Evolutionary conservation across 2,113 vertebrate species (phyloP).

Genomic region (Tachysurus fulvidraco): DNA sequence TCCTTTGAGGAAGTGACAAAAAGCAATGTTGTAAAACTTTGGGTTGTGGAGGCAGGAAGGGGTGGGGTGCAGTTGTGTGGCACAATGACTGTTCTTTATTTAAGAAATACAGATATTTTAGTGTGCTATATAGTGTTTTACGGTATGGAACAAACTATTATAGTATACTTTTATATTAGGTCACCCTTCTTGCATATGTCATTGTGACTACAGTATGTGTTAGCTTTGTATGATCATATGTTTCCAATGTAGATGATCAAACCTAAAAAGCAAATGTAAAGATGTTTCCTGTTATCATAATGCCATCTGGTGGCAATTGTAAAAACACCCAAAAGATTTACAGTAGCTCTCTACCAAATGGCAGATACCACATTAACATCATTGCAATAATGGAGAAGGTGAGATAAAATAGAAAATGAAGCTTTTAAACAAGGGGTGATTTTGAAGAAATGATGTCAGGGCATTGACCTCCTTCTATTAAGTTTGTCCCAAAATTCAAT

Average conservation of each 20-base stretch:
- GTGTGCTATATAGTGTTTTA: neutral
- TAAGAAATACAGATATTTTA: neutral
- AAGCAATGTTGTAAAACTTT: neutral
- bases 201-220: neutral
- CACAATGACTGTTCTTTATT: neutral
- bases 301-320: constrained; percentile 38
- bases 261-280: neutral
- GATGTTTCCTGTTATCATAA: neutral
- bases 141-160: neutral
- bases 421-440: neutral
- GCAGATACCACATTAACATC: neutral
- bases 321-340: neutral
- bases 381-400: neutral
- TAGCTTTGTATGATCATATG: neutral
- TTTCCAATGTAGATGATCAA: neutral
- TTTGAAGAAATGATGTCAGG: neutral
- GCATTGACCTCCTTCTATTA: neutral
- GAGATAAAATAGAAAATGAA: neutral
- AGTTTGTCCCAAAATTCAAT: neutral
- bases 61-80: neutral
- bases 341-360: neutral
- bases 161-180: neutral
- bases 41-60: neutral
- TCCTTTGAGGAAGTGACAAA: neutral
- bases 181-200: neutral